Evolutionary conservation across 2,888 invertebrate species (phyloP).

Genomic region (Meganola albula): DNA sequence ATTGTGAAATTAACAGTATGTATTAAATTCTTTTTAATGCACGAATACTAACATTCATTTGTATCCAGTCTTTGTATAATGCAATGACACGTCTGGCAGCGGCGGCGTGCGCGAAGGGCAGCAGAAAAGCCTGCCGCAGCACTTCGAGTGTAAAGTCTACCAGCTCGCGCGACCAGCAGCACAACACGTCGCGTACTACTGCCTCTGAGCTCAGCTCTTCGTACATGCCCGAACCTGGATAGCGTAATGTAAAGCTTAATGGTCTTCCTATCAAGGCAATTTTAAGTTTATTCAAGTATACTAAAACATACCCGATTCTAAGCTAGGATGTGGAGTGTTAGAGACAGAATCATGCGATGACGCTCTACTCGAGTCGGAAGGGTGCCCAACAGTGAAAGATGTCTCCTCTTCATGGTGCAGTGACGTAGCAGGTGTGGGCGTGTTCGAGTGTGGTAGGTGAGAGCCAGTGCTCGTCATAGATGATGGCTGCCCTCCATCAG

Average conservation of each 20-base stretch:
- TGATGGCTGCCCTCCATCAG: constrained; percentile 65
- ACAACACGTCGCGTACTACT: constrained; percentile 92
- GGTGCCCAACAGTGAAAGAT: constrained; percentile 64
- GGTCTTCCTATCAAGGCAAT: too few relatives aligned
- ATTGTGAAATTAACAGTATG: too few relatives aligned
- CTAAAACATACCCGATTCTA: constrained; percentile 76
- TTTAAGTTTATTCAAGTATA: too few relatives aligned
- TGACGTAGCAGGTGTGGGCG: constrained; percentile 58
- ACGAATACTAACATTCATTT: constrained; percentile 84
- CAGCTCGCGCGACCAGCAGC: constrained; percentile 90
- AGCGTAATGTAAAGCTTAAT: too few relatives aligned
- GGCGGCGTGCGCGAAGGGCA: constrained; percentile 92
- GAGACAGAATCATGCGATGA: constrained; percentile 71
- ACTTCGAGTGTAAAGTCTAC: constrained; percentile 97
- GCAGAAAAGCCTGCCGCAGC: constrained; percentile 93
- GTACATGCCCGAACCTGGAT: constrained; percentile 41
- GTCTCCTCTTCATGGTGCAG: constrained; percentile 70
- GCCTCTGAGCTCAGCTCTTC: constrained; percentile 75
- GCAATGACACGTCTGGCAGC: constrained; percentile 93
- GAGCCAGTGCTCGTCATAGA: constrained; percentile 68
- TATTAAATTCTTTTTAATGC: too few relatives aligned
- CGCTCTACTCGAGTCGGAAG: constrained; percentile 70
- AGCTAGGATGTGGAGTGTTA: constrained; percentile 77
- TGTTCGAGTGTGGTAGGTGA: constrained; percentile 56
- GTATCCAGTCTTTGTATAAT: constrained; percentile 97